These are phyloP conservation scores for Noctilio leporinus DNA, from an alignment of 2,113 vertebrate species.

Conservation along the genomic window DNA sequence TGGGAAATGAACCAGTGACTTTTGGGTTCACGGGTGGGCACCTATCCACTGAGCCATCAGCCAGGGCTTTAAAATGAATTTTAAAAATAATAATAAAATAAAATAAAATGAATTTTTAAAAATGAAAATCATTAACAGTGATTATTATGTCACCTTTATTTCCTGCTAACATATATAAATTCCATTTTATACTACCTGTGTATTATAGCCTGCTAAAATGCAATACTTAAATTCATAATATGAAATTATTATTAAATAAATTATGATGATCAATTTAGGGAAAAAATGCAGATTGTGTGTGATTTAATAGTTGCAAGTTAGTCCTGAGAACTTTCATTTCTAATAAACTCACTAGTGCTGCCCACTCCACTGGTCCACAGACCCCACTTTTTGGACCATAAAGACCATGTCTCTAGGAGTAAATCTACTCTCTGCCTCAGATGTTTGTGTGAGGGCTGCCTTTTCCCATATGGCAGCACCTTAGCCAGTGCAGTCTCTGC, in stretches of 20 bases:
- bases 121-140: constrained; percentile 8
- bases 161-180: constrained; percentile 4
- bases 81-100: too few species aligned
- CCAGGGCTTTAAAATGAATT: too few species aligned
- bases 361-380: rapidly evolving
- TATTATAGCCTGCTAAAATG: constrained; percentile 25
- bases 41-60: too few species aligned
- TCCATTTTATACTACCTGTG: constrained; percentile 32
- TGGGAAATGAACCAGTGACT: too few species aligned
- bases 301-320: not conserved
- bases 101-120: constrained; percentile 40
- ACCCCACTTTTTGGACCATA: not conserved
- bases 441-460: not conserved
- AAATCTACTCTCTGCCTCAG: not conserved
- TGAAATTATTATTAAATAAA: constrained; percentile 44
- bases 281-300: too few species aligned
- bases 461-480: not conserved
- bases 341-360: not conserved
- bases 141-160: not conserved
- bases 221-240: not conserved
- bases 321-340: not conserved
- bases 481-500: not conserved
- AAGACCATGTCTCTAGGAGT: not conserved
- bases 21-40: too few species aligned
- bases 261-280: constrained; percentile 13